Evolutionary conservation across 1,140 invertebrate species (phyloP).

Genomic region (Drosophila grimshawi): DNA sequence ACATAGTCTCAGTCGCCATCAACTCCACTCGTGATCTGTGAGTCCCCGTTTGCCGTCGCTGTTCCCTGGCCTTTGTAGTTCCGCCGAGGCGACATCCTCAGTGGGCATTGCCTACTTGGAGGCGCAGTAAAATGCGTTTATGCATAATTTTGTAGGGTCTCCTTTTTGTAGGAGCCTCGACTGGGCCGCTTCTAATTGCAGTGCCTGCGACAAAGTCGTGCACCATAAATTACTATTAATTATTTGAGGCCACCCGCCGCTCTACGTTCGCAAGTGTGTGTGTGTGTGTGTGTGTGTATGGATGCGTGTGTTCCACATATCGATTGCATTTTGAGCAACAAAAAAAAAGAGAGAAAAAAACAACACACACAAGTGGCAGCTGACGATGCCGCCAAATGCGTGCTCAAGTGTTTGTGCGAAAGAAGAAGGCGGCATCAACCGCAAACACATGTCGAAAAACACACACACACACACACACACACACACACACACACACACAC

Average conservation of each 20-base stretch:
- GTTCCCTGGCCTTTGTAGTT: slow-evolving; percentile 62
- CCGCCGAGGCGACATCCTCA: slow-evolving; percentile 45
- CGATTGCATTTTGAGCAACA: slow-evolving; percentile 55
- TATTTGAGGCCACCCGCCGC: slow-evolving; percentile 48
- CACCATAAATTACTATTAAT: slow-evolving; percentile 74
- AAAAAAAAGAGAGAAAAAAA: slow-evolving; percentile 15
- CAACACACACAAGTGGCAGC: slow-evolving; percentile 57
- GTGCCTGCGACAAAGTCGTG: slow-evolving; percentile 49
- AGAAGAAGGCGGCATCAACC: slow-evolving; percentile 34
- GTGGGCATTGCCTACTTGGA: slow-evolving; percentile 73
- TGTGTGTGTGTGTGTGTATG: slow-evolving; percentile 20
- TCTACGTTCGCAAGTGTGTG: neutral
- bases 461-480: slow-evolving; percentile 25
- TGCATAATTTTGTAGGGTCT: slow-evolving; percentile 73
- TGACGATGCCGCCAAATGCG: slow-evolving; percentile 58
- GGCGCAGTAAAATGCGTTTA: slow-evolving; percentile 81
- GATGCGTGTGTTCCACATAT: slow-evolving; percentile 61
- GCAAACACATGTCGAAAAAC: slow-evolving; percentile 24
- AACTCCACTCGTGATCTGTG: neutral
- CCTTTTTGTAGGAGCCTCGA: slow-evolving; percentile 10
- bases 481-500: slow-evolving; percentile 5
- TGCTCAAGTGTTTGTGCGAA: slow-evolving; percentile 54
- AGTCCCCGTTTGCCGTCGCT: slow-evolving; percentile 32
- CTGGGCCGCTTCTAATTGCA: slow-evolving; percentile 58
- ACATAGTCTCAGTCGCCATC: neutral